These are phyloP conservation scores for Aquatica leii DNA, from an alignment of 2,888 invertebrate species.

Conservation along the genomic window DNA sequence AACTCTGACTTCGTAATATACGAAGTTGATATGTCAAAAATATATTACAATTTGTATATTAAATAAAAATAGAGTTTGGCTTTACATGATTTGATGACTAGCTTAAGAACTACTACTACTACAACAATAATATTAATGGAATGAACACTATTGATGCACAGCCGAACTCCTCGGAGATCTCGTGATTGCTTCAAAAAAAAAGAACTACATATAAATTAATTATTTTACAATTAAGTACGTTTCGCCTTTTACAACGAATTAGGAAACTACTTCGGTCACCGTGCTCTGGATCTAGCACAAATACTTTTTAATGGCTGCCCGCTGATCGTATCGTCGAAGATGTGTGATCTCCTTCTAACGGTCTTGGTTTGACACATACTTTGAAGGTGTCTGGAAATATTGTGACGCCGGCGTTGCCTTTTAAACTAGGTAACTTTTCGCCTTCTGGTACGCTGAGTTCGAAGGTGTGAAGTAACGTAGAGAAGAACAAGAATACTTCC, in stretches of 20 bases:
- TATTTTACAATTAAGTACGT: conserved; percentile 38
- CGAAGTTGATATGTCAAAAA: background rate
- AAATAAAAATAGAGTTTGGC: conserved; percentile 33
- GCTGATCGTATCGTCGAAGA: conserved; percentile 60
- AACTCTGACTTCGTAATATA: conserved; percentile 29
- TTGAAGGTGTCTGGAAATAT: conserved; percentile 82
- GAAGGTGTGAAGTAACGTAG: conserved; percentile 83
- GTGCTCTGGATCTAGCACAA: conserved; percentile 47
- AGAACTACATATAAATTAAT: conserved; percentile 21
- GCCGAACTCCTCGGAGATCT: conserved; percentile 59
- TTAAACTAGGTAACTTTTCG: conserved; percentile 76
- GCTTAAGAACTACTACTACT: conserved; percentile 37
- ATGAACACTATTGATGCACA: conserved; percentile 60
- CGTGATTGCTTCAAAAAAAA: conserved; percentile 27
- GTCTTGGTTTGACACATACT: conserved; percentile 71
- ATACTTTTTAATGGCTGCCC: conserved; percentile 58
- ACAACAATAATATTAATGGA: conserved; percentile 44
- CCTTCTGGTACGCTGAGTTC: conserved; percentile 77
- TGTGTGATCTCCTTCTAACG: conserved; percentile 59
- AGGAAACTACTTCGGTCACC: conserved; percentile 51
- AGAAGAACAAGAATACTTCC: conserved; percentile 90
- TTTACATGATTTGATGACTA: conserved; percentile 49
- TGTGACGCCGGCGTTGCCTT: conserved; percentile 85
- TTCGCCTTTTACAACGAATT: conserved; percentile 31
- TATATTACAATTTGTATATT: conserved; percentile 9